A percentile compares a stretch with the other conserved stretches of the same genome.
These are phyloP conservation scores for Temnothorax nylanderi DNA, from an alignment of 1,140 invertebrate species.

Conservation along the genomic window DNA sequence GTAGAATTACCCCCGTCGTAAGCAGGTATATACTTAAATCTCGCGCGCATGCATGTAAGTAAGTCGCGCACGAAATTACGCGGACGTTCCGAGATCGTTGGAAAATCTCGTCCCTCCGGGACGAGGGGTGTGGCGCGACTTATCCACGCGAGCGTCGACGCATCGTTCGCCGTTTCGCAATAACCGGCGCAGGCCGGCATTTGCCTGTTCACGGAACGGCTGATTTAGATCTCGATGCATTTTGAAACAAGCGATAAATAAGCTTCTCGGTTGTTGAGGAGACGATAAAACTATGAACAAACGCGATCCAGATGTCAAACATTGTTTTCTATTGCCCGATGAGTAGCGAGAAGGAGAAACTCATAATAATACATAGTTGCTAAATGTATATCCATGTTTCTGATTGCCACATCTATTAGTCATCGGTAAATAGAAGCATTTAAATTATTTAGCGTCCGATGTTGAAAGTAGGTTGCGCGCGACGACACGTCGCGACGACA, in stretches of 20 bases:
- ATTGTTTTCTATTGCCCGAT: not conserved
- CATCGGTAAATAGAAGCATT: not conserved
- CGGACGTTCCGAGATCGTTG: constrained; percentile 66
- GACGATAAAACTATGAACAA: not conserved
- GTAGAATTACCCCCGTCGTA: constrained; percentile 79
- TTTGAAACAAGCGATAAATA: not conserved
- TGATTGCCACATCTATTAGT: constrained; percentile 8
- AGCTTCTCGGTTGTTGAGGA: not conserved
- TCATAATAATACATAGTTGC: not conserved
- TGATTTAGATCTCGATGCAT: constrained; percentile 35
- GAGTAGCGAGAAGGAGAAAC: not conserved
- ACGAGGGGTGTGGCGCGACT: constrained; percentile 64
- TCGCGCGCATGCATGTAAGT: constrained; percentile 73
- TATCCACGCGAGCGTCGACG: constrained; percentile 20
- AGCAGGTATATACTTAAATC: constrained; percentile 75
- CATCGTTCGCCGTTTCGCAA: not conserved
- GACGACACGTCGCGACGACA: constrained; percentile 7
- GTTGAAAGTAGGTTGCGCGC: not conserved
- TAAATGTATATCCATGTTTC: not conserved
- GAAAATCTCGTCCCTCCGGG: constrained; percentile 48
- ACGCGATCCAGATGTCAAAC: not conserved
- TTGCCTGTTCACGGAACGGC: not conserved
- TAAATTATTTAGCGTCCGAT: constrained; percentile 16
- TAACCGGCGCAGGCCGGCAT: not conserved
- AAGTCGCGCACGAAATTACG: constrained; percentile 70